Evolutionary conservation across 2,888 invertebrate genomes (phyloP).

Genomic region (Habrosyne pyritoides): DNA sequence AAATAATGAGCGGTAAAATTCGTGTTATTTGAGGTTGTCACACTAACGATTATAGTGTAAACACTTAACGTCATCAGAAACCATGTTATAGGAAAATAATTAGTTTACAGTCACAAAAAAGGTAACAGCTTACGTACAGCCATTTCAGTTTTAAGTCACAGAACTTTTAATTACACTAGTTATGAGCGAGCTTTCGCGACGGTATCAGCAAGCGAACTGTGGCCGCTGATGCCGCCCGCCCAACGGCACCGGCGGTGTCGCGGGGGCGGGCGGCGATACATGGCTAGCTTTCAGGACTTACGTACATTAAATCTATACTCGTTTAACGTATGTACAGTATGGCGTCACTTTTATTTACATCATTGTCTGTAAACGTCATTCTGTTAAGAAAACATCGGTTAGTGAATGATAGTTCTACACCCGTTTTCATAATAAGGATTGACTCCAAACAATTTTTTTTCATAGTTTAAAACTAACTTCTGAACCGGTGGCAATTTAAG

Average conservation of each 20-base stretch:
- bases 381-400: conserved; percentile 25
- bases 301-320: conserved; percentile 24
- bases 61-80: too few species aligned
- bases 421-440: neutral
- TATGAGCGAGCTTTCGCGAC: conserved; percentile 60
- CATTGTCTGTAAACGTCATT: conserved; percentile 26
- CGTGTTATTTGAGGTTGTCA: neutral
- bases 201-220: conserved; percentile 68
- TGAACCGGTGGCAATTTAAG: too few species aligned
- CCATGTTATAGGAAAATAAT: neutral
- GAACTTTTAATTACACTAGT: conserved; percentile 50
- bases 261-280: conserved; percentile 61
- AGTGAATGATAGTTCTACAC: neutral
- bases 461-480: too few species aligned
- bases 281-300: conserved; percentile 23
- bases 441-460: neutral
- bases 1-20: neutral
- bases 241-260: conserved; percentile 45
- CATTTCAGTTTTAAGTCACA: conserved; percentile 59
- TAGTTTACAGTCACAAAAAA: conserved; percentile 3
- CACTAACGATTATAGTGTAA: neutral
- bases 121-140: conserved; percentile 63
- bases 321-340: conserved; percentile 22
- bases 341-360: conserved; percentile 55
- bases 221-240: conserved; percentile 66